These are phyloP conservation scores for Drosophila buzzatii DNA, from an alignment of 2,888 invertebrate species.

Conservation along the genomic window DNA sequence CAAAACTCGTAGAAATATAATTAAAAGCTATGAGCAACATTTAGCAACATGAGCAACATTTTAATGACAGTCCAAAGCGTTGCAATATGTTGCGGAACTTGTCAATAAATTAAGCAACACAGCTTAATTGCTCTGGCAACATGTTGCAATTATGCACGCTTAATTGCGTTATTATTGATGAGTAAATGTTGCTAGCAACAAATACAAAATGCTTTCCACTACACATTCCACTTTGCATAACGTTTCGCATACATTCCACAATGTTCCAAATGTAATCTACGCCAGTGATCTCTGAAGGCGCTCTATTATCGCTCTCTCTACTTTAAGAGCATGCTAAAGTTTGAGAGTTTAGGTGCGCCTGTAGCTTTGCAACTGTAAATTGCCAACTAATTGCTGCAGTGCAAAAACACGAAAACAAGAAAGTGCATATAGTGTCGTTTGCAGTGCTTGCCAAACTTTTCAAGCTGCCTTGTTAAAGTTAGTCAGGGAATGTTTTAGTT, in stretches of 20 bases:
- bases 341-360: constrained; percentile 21
- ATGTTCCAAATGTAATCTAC: neutral
- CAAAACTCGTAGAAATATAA: neutral
- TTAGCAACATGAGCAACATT: constrained; percentile 3
- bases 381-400: constrained; percentile 42
- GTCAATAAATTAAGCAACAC: neutral
- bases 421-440: constrained; percentile 26
- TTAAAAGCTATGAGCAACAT: neutral
- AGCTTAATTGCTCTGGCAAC: constrained; percentile 1
- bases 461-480: constrained; percentile 28
- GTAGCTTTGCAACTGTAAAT: constrained; percentile 36
- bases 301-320: neutral
- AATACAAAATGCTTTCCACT: neutral
- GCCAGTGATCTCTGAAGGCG: neutral
- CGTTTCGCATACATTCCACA: neutral
- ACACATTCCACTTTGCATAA: neutral
- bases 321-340: constrained; percentile 20
- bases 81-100: neutral
- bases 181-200: neutral
- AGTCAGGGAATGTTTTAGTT: constrained; percentile 12
- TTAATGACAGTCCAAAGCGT: neutral
- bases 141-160: neutral
- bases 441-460: constrained; percentile 40
- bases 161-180: neutral
- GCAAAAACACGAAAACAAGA: neutral